phyloP scores from a whole-genome alignment of 2,113 vertebrate species.

The Macquaria australasica region DNA sequence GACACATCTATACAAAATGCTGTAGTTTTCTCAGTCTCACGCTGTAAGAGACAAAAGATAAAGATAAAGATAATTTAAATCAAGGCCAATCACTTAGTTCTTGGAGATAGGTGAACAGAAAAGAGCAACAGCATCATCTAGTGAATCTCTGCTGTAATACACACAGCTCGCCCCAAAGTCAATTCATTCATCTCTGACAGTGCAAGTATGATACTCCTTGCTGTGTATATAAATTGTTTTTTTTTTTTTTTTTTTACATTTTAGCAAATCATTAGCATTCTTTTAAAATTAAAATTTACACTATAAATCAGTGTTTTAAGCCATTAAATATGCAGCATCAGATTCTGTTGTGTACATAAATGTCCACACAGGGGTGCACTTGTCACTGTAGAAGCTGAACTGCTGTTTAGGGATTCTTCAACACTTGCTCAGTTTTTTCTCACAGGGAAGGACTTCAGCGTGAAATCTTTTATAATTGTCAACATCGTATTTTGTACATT shows the following conservation, averaged over 20 bases:
- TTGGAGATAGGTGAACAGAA: slow-evolving; percentile 4
- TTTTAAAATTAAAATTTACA: neutral
- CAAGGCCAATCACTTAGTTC: neutral
- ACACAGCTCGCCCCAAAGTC: neutral
- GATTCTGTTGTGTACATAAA: slow-evolving; percentile 4
- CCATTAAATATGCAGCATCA: neutral
- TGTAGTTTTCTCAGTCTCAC: neutral
- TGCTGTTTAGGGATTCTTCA: neutral
- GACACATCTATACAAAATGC: slow-evolving; percentile 1
- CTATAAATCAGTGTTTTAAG: neutral
- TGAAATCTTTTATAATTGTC: slow-evolving; percentile 27
- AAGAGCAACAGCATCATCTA: slow-evolving; percentile 81
- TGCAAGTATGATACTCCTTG: neutral
- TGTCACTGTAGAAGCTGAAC: slow-evolving; percentile 22
- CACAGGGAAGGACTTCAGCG: neutral
- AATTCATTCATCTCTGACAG: neutral
- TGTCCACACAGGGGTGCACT: slow-evolving; percentile 64
- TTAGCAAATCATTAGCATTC: neutral
- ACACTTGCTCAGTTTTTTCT: neutral
- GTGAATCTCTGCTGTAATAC: slow-evolving; percentile 65
- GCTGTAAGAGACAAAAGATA: neutral
- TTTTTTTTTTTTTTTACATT: neutral
- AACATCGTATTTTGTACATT: neutral
- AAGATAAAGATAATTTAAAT: slow-evolving; percentile 5
- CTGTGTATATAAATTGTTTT: neutral